A percentile compares a stretch with the other conserved stretches of the same genome.
phyloP scores from a whole-genome alignment of 2,888 invertebrate genomes.

The Spodoptera littoralis region DNA sequence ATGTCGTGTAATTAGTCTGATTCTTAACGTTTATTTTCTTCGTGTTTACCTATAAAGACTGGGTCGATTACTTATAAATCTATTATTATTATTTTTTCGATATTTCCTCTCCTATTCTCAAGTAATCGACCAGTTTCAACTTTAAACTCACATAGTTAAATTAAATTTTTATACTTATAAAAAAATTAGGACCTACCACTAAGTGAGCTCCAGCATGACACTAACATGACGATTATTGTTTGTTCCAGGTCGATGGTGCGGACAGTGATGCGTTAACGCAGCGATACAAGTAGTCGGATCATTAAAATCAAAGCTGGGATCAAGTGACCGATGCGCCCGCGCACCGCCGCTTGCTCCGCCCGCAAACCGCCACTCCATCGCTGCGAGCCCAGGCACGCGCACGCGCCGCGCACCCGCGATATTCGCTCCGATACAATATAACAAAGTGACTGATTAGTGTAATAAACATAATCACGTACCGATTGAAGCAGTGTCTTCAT shows the following conservation, averaged over 20 bases:
- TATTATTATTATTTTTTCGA: too few species aligned
- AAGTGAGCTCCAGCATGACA: not conserved
- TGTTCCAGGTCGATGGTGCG: constrained; percentile 57
- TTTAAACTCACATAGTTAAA: too few species aligned
- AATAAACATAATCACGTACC: constrained; percentile 62
- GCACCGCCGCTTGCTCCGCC: constrained; percentile 62
- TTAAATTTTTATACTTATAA: too few species aligned
- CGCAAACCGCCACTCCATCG: constrained; percentile 72
- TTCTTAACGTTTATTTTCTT: not conserved
- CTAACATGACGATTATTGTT: constrained; percentile 26
- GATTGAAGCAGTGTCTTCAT: constrained; percentile 58
- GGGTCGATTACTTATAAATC: not conserved
- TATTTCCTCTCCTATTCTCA: too few species aligned
- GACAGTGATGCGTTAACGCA: constrained; percentile 60
- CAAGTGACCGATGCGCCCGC: constrained; percentile 64
- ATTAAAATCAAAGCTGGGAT: constrained; percentile 76
- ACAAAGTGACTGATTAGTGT: constrained; percentile 64
- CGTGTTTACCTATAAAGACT: not conserved
- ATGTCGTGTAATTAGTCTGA: constrained; percentile 1
- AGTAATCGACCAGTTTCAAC: too few species aligned
- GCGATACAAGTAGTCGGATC: constrained; percentile 59
- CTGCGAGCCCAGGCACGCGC: constrained; percentile 69
- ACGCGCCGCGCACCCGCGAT: constrained; percentile 60
- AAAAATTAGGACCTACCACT: not conserved
- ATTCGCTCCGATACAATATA: constrained; percentile 47